These are phyloP conservation scores for Thunnus thynnus DNA, from an alignment of 2,113 vertebrate species.

Conservation along the genomic window DNA sequence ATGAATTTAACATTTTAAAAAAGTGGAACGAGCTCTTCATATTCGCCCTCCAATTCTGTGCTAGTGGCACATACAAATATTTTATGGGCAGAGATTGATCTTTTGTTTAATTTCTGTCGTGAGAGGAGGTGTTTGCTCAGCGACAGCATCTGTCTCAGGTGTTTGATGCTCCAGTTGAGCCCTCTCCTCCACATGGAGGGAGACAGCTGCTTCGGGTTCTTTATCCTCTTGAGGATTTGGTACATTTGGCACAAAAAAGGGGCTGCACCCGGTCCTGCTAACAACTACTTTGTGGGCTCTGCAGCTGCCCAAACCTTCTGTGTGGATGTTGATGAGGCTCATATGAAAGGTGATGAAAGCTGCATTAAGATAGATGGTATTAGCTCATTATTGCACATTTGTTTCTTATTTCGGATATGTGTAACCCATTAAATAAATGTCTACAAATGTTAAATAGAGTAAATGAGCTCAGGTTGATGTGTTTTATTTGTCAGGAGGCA, in stretches of 20 bases:
- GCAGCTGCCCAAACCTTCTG: conserved; percentile 4
- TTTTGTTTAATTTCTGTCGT: neutral
- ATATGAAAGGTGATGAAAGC: neutral
- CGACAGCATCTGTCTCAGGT: neutral
- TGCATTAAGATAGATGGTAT: too few species aligned
- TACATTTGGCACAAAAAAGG: neutral
- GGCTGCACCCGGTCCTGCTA: too few species aligned
- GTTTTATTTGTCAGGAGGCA: too few species aligned
- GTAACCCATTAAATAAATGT: too few species aligned
- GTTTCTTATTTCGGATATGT: too few species aligned
- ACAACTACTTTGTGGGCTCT: neutral
- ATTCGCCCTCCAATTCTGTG: too few species aligned
- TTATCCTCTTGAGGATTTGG: conserved; percentile 28
- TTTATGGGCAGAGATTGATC: neutral
- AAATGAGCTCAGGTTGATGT: too few species aligned
- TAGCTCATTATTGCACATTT: too few species aligned
- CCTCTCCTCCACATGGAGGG: neutral
- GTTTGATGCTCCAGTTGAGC: conserved; percentile 14
- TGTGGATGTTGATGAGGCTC: neutral
- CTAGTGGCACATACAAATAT: too few species aligned
- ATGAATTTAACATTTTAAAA: too few species aligned
- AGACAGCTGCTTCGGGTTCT: conserved; percentile 14
- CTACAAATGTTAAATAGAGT: too few species aligned
- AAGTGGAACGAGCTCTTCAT: too few species aligned
- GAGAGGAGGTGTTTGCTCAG: neutral